Percentiles rank a stretch among this genome's conserved stretches.
Conservation (phyloP, 2,113 vertebrate genomes). For the Seriola aureovittata region DNA sequence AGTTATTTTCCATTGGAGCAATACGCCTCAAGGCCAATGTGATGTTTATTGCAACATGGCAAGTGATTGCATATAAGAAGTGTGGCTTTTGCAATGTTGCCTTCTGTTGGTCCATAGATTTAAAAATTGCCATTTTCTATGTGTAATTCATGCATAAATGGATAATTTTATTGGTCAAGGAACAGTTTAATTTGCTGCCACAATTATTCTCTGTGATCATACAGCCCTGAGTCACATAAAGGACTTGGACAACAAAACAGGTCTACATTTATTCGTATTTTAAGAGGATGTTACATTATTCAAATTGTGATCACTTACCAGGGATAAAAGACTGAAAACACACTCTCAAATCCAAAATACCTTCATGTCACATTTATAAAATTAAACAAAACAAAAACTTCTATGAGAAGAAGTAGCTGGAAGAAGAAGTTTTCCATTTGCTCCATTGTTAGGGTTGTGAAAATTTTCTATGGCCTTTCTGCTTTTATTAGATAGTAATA, state of each 20-base stretch:
- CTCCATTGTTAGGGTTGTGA: neutral
- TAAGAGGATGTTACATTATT: neutral
- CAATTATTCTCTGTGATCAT: slow-evolving; percentile 38
- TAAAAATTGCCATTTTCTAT: neutral
- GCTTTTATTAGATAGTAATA: slow-evolving; percentile 46
- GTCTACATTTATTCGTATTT: slow-evolving; percentile 1
- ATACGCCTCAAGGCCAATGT: slow-evolving; percentile 4
- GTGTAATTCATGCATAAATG: slow-evolving; percentile 14
- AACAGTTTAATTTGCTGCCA: slow-evolving; percentile 28
- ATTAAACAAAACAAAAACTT: neutral
- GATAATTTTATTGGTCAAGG: slow-evolving; percentile 14
- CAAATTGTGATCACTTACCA: neutral
- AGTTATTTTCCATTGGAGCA: slow-evolving; percentile 13
- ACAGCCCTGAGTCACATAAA: slow-evolving; percentile 11
- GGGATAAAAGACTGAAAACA: slow-evolving; percentile 16
- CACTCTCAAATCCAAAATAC: slow-evolving; percentile 3
- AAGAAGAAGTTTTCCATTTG: neutral
- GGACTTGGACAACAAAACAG: slow-evolving; percentile 11
- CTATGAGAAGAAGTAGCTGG: neutral
- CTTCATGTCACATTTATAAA: neutral
- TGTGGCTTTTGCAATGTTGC: neutral
- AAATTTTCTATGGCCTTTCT: slow-evolving; percentile 15
- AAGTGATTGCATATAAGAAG: neutral
- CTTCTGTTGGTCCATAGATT: neutral
- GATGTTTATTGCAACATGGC: neutral